Percentiles rank a stretch among this genome's conserved stretches.
phyloP scores from a whole-genome alignment of 2,113 vertebrate genomes.

The Kobus ellipsiprymnus region DNA sequence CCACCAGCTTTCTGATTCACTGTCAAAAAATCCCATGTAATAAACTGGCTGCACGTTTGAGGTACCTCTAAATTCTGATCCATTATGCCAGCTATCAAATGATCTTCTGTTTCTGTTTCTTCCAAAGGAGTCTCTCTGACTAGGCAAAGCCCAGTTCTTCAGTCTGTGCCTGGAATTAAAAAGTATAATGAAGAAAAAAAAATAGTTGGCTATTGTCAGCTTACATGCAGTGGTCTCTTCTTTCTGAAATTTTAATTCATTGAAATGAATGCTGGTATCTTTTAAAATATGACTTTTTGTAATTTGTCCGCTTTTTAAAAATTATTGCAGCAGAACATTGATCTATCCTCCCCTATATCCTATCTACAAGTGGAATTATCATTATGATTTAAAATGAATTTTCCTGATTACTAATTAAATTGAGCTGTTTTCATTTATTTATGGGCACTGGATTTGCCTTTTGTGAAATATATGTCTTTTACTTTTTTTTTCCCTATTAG shows the following conservation, averaged over 20 bases:
- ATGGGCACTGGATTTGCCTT: background rate
- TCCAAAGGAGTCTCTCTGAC: background rate
- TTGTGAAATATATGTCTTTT: background rate
- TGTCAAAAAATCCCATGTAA: background rate
- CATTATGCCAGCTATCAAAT: background rate
- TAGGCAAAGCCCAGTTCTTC: background rate
- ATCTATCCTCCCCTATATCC: background rate
- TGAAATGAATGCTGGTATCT: background rate
- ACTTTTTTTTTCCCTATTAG: background rate
- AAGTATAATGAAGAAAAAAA: background rate
- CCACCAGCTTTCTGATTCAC: background rate
- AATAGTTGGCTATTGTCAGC: background rate
- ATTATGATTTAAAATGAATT: background rate
- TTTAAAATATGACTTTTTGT: background rate
- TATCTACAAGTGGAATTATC: background rate
- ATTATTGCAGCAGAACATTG: background rate
- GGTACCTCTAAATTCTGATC: background rate
- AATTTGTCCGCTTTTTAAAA: background rate
- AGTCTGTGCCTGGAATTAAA: background rate
- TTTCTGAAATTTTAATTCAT: constrained; percentile 5
- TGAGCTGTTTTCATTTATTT: background rate
- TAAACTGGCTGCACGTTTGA: background rate
- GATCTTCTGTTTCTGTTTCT: background rate
- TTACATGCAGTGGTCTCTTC: background rate
- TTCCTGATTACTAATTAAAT: background rate